phyloP scores from a whole-genome alignment of 2,113 vertebrate species.

The Burhinus bistriatus region DNA sequence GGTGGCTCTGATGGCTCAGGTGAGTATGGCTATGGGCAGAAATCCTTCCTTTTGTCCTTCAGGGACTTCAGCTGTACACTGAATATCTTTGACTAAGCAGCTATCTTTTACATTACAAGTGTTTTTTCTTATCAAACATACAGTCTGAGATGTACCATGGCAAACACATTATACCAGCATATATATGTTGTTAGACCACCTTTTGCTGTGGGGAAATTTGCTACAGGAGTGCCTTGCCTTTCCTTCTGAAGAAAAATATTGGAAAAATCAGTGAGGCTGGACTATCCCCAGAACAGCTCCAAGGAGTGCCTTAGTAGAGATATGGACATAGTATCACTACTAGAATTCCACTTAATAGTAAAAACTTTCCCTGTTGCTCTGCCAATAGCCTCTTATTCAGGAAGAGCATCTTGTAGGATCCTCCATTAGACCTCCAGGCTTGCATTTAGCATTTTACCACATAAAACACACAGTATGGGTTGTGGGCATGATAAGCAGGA shows the following conservation, averaged over 20 bases:
- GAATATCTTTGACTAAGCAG: background rate
- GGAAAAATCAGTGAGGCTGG: background rate
- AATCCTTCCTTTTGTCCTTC: background rate
- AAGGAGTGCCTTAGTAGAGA: background rate
- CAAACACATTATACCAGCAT: background rate
- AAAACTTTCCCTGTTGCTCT: background rate
- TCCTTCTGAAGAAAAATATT: background rate
- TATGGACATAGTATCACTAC: background rate
- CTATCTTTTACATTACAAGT: background rate
- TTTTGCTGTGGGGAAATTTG: background rate
- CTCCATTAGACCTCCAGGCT: background rate
- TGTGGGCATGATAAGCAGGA: background rate
- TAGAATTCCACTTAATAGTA: background rate
- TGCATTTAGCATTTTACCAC: background rate
- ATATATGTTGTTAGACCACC: background rate
- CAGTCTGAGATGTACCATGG: background rate
- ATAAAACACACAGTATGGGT: background rate
- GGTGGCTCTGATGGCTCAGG: slow-evolving; percentile 88
- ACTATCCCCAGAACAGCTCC: background rate
- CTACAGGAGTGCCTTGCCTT: background rate
- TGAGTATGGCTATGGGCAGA: slow-evolving; percentile 16
- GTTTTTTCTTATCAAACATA: background rate
- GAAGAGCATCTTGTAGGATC: background rate
- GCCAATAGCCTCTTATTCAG: background rate
- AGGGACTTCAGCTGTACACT: background rate